phyloP scores from a whole-genome alignment of 2,113 vertebrate genomes.

The Clinocottus analis region DNA sequence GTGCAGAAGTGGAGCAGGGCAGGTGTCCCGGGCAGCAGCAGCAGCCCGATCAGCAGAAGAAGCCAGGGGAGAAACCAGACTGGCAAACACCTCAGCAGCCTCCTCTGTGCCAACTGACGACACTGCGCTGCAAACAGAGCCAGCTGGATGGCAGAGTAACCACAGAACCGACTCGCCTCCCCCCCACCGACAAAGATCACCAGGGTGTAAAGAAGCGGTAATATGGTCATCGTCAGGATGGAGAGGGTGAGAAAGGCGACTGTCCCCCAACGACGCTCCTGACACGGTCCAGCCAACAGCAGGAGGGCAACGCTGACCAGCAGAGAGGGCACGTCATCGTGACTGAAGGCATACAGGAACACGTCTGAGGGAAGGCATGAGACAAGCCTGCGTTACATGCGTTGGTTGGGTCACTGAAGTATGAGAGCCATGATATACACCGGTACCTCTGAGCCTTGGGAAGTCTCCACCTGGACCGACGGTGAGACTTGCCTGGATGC shows the following conservation, averaged over 20 bases:
- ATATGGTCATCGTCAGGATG: constrained; percentile 71
- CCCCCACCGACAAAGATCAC: constrained; percentile 79
- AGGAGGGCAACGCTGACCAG: constrained; percentile 82
- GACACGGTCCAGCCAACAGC: constrained; percentile 78
- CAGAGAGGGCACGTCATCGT: constrained; percentile 82
- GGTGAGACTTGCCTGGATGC: constrained; percentile 76
- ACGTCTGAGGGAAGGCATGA: constrained; percentile 75
- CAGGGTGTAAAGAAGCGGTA: constrained; percentile 84
- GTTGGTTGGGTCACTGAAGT: neutral
- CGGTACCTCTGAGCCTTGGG: constrained; percentile 79
- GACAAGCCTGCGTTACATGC: neutral
- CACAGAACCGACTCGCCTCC: constrained; percentile 79
- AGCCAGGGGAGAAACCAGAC: constrained; percentile 83
- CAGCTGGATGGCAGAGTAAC: constrained; percentile 86
- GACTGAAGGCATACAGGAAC: constrained; percentile 85
- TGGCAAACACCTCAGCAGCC: constrained; percentile 73
- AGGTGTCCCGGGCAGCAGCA: constrained; percentile 80
- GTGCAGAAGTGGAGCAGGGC: constrained; percentile 88
- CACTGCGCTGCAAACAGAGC: constrained; percentile 85
- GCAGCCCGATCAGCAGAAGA: constrained; percentile 78
- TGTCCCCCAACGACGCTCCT: constrained; percentile 87
- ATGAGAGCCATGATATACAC: neutral
- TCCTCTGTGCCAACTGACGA: constrained; percentile 67
- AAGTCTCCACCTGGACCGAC: constrained; percentile 80
- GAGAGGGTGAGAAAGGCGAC: constrained; percentile 83